Evolutionary conservation across 2,888 invertebrate species (phyloP).

Genomic region (Unio pictorum): DNA sequence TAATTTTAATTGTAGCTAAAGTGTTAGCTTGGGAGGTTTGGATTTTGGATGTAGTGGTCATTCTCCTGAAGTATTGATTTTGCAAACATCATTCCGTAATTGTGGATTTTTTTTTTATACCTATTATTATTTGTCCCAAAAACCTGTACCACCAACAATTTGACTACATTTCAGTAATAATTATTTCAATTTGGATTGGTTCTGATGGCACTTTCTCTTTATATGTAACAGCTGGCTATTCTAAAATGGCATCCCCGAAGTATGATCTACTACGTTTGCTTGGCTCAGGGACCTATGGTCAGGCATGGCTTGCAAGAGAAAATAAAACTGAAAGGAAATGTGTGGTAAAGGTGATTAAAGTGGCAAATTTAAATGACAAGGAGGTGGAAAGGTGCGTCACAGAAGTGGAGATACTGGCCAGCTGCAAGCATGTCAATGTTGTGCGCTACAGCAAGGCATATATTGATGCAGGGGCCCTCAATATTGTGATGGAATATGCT

Average conservation of each 20-base stretch:
- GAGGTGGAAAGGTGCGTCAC: slow-evolving; percentile 47
- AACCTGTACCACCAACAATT: too few relatives aligned
- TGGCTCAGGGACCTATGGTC: slow-evolving; percentile 63
- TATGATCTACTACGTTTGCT: slow-evolving; percentile 50
- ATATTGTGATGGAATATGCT: slow-evolving; percentile 66
- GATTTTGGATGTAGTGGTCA: too few relatives aligned
- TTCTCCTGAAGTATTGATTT: too few relatives aligned
- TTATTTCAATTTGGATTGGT: too few relatives aligned
- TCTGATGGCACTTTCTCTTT: too few relatives aligned
- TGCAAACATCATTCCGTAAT: too few relatives aligned
- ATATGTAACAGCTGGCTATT: not conserved
- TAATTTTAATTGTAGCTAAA: too few relatives aligned
- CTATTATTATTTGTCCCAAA: too few relatives aligned
- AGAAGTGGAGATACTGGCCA: slow-evolving; percentile 58
- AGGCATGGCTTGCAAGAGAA: slow-evolving; percentile 57
- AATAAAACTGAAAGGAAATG: slow-evolving; percentile 31
- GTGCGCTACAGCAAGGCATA: slow-evolving; percentile 62
- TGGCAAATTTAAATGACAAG: slow-evolving; percentile 31
- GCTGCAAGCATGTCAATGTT: slow-evolving; percentile 62
- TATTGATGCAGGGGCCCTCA: slow-evolving; percentile 47
- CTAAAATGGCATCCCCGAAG: slow-evolving; percentile 51
- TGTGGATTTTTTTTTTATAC: too few relatives aligned
- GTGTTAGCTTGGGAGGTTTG: too few relatives aligned
- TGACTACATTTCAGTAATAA: too few relatives aligned
- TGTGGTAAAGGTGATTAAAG: slow-evolving; percentile 59